Evolutionary conservation across 1,140 invertebrate genomes (phyloP), one percentile per base, ranked within the genome.

Genomic region (Thaumatotibia leucotreta): DNA sequence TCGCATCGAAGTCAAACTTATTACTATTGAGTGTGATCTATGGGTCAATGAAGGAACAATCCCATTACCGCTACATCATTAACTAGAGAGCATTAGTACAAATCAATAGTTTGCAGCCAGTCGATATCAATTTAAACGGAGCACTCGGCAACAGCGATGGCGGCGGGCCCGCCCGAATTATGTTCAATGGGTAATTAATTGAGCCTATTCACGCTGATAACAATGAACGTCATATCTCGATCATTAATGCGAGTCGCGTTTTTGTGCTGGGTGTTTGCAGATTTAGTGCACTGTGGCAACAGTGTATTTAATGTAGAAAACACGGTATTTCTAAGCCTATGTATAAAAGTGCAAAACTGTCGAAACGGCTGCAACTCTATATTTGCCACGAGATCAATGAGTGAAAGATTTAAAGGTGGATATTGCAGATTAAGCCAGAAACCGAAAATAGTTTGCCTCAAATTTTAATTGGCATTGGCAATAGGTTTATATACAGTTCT

Each of bases 171-270:
- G 81, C 84, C 86, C 87, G 82, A 88, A 87, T 87, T 87, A 86
- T 89, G 87, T 88, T 86, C 84, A 79, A 88, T 87, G 86, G 84
- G 88, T 88, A 87, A 89, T 87, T 88, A 87, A 89, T 88, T 75
- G 84, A 72, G 63, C 76, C 79, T 76, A 81, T 82, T 84, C 87
- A 79, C 75, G 83, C 75, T 77, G 80, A 87, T 84, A 84, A 86
- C 85, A 88, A 88, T 83, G 76, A 75, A 68, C 61, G 65, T 75
- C 70, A 76, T 83, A 84, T 81, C 77, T 69, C 77, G 72, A 73
- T 73, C 75, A 86, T 81, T 75, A 78, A 77, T 77, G 78, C 75
- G 67, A 69, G 52, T 68, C 64, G 24, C 52, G 52, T 58, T 58
- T 58, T 58, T 29, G 24, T 5, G 17, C 11, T 9, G 11, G 5